Conservation (phyloP, 2,797 vertebrate genomes). For the Phataginus tricuspis region DNA sequence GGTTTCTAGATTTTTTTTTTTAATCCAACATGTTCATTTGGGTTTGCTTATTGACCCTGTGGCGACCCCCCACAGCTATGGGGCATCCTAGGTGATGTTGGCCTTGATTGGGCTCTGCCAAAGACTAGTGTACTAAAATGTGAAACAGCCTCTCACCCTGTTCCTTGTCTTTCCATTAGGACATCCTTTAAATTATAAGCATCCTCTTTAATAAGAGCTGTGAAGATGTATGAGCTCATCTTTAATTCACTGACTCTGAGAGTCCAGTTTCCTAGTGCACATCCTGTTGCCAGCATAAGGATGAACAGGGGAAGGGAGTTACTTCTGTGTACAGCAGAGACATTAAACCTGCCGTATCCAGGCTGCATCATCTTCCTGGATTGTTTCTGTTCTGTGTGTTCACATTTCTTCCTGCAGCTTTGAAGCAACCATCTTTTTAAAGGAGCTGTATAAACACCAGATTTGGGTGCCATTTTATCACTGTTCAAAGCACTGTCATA, state of each 20-base stretch:
- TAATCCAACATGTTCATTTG: conserved; percentile 84
- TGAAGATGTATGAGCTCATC: conserved; percentile 77
- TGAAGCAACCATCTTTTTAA: conserved; percentile 72
- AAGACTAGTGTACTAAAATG: conserved; percentile 81
- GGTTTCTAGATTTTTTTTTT: conserved; percentile 80
- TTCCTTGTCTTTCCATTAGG: conserved; percentile 67
- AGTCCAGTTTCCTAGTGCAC: conserved; percentile 76
- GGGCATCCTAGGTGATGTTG: conserved; percentile 80
- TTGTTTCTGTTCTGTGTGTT: conserved; percentile 70
- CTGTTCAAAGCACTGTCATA: conserved; percentile 68
- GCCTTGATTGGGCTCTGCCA: conserved; percentile 85
- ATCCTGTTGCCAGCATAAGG: conserved; percentile 71
- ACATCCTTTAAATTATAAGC: conserved; percentile 67
- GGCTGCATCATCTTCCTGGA: conserved; percentile 73
- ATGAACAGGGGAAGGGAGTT: conserved; percentile 73
- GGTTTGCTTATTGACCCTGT: conserved; percentile 85
- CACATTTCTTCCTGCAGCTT: conserved; percentile 70
- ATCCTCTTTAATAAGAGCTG: conserved; percentile 69
- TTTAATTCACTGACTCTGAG: conserved; percentile 82
- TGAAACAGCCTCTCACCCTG: conserved; percentile 64
- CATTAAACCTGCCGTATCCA: conserved; percentile 73
- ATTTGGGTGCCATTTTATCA: conserved; percentile 76
- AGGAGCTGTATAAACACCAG: conserved; percentile 71
- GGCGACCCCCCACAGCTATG: conserved; percentile 78
- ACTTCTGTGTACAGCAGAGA: conserved; percentile 79